phyloP scores from a whole-genome alignment of 30 jellyfish, hydroid and myxozoan species.

The Calvadosia cruxmelitensis region DNA sequence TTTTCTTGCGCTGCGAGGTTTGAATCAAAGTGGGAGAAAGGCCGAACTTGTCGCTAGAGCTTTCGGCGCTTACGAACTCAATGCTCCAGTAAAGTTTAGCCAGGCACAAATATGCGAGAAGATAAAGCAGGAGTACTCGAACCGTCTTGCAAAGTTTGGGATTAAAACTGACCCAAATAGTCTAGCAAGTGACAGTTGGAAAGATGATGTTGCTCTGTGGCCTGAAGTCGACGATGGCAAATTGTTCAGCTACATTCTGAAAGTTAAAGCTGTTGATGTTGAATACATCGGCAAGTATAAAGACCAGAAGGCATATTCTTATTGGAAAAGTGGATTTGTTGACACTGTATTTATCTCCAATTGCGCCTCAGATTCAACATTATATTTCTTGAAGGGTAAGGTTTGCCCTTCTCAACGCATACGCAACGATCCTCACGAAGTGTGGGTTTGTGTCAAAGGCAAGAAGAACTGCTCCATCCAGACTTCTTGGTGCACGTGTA shows the following conservation, averaged over 20 bases:
- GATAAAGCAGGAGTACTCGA: not conserved
- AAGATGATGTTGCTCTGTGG: conserved; percentile 13
- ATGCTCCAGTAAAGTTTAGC: not conserved
- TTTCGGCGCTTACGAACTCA: conserved; percentile 3
- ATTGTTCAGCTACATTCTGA: conserved; percentile 22
- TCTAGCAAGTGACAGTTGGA: not conserved
- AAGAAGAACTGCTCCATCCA: not conserved
- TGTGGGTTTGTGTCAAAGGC: not conserved
- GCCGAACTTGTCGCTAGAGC: conserved; percentile 18
- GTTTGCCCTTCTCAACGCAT: not conserved
- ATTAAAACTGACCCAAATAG: conserved; percentile 16
- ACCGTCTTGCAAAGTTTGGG: conserved; percentile 9
- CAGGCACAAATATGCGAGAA: not conserved
- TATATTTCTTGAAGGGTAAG: not conserved
- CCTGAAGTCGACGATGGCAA: conserved; percentile 19
- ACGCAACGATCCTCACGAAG: not conserved
- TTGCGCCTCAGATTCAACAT: not conserved
- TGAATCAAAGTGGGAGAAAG: conserved; percentile 4
- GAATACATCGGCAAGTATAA: conserved; percentile 47
- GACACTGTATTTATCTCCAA: not conserved
- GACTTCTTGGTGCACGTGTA: conserved; percentile 46
- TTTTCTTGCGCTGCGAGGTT: conserved; percentile 14
- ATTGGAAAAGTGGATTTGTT: conserved; percentile 36
- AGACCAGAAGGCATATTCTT: conserved; percentile 47
- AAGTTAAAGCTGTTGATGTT: conserved; percentile 6